These are phyloP conservation scores for Scolopax mira DNA, from an alignment of 2,113 vertebrate genomes.

Conservation along the genomic window DNA sequence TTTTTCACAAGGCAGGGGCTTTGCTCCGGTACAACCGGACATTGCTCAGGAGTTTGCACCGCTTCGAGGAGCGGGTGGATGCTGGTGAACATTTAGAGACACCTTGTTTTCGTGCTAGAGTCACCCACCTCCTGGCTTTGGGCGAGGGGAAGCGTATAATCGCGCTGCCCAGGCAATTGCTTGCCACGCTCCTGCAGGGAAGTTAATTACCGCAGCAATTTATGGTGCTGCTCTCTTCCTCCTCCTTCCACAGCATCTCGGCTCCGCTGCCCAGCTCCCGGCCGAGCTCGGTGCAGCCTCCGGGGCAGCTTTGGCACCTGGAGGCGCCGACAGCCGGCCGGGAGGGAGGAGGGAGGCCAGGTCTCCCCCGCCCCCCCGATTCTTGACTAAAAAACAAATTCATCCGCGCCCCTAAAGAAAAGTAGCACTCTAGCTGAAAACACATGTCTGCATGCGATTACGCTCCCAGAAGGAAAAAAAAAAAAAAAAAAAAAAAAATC, in stretches of 20 bases:
- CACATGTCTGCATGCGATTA: background rate
- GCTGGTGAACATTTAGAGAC: background rate
- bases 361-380: background rate
- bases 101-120: background rate
- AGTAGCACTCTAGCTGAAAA: background rate
- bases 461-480: background rate
- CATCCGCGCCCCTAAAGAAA: background rate
- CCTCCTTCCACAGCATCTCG: background rate
- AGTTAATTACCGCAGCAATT: conserved; percentile 5
- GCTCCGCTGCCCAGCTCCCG: background rate
- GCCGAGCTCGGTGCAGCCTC: background rate
- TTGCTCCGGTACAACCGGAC: background rate
- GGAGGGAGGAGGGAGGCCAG: background rate
- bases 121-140: background rate
- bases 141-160: background rate
- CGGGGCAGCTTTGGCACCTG: background rate
- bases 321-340: rapidly evolving
- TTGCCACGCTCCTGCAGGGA: background rate
- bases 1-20: background rate
- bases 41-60: background rate
- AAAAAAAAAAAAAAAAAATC: background rate
- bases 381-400: background rate
- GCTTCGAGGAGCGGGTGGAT: background rate
- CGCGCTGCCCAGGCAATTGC: background rate
- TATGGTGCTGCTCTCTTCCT: background rate